A percentile compares a stretch with the other conserved stretches of the same genome.
Evolutionary conservation across 2,888 invertebrate species (phyloP).

Genomic region (Notodonta dromedarius): DNA sequence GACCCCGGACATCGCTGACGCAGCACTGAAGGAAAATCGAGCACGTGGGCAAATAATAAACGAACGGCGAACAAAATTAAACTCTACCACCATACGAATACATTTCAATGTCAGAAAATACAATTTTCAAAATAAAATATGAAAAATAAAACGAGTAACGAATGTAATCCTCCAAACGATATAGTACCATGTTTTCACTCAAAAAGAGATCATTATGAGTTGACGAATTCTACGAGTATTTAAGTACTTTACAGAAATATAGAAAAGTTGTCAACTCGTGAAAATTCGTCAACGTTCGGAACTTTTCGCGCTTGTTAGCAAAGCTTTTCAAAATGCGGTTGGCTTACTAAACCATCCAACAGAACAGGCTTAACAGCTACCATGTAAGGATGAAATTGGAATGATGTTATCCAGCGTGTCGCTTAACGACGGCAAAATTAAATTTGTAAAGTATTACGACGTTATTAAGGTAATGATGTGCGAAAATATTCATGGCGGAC

Average conservation of each 20-base stretch:
- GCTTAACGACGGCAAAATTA: conserved; percentile 8
- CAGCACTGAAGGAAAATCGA: conserved; percentile 63
- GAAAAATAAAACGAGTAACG: conserved; percentile 26
- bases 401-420: neutral
- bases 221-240: conserved; percentile 21
- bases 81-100: conserved; percentile 13
- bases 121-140: conserved; percentile 13
- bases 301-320: conserved; percentile 48
- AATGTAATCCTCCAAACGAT: conserved; percentile 24
- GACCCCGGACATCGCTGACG: conserved; percentile 56
- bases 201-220: conserved; percentile 22
- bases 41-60: conserved; percentile 54
- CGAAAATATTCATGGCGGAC: conserved; percentile 49
- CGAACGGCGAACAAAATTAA: conserved; percentile 18
- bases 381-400: conserved; percentile 11
- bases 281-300: conserved; percentile 49
- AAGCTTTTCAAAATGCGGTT: conserved; percentile 29
- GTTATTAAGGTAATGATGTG: conserved; percentile 57
- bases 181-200: conserved; percentile 31
- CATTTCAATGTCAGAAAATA: conserved; percentile 13
- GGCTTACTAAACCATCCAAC: conserved; percentile 4
- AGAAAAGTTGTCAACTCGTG: conserved; percentile 47
- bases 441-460: conserved; percentile 18
- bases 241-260: conserved; percentile 44
- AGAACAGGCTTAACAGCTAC: conserved; percentile 8